Conservation (phyloP, 92 coral and sea anemone species). For the Palythoa heliodiscus region DNA sequence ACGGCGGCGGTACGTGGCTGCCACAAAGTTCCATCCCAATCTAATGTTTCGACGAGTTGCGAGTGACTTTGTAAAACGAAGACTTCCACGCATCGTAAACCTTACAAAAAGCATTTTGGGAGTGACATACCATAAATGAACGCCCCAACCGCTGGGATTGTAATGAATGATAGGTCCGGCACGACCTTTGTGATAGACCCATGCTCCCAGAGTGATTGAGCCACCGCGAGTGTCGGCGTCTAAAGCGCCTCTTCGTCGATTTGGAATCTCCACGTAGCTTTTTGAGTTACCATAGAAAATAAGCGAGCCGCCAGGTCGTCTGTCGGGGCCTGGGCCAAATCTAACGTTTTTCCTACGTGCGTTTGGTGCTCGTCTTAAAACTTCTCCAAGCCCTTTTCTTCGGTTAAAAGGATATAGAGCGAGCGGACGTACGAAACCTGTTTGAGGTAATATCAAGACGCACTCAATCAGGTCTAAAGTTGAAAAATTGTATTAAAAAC, state of each 20-base stretch:
- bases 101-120: slow-evolving; percentile 56
- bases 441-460: not conserved
- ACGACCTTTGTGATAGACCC: slow-evolving; percentile 57
- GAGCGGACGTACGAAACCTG: slow-evolving; percentile 48
- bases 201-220: slow-evolving; percentile 63
- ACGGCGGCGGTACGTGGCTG: slow-evolving; percentile 63
- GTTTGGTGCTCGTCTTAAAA: slow-evolving; percentile 61
- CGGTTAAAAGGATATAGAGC: slow-evolving; percentile 82
- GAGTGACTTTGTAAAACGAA: slow-evolving; percentile 51
- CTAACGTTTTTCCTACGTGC: slow-evolving; percentile 64
- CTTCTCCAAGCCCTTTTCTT: slow-evolving; percentile 58
- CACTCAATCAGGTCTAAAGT: not conserved
- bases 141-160: slow-evolving; percentile 66
- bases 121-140: slow-evolving; percentile 59
- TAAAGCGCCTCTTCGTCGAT: slow-evolving; percentile 59
- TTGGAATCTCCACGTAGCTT: slow-evolving; percentile 82
- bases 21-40: slow-evolving; percentile 62
- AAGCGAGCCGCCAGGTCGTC: slow-evolving; percentile 63
- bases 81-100: slow-evolving; percentile 54
- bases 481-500: not conserved
- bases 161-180: slow-evolving; percentile 75
- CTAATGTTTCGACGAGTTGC: slow-evolving; percentile 47
- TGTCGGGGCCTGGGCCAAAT: slow-evolving; percentile 72
- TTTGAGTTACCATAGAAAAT: slow-evolving; percentile 66
- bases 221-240: slow-evolving; percentile 51